phyloP scores from a whole-genome alignment of 1,140 invertebrate species.

The Nasonia vitripennis region DNA sequence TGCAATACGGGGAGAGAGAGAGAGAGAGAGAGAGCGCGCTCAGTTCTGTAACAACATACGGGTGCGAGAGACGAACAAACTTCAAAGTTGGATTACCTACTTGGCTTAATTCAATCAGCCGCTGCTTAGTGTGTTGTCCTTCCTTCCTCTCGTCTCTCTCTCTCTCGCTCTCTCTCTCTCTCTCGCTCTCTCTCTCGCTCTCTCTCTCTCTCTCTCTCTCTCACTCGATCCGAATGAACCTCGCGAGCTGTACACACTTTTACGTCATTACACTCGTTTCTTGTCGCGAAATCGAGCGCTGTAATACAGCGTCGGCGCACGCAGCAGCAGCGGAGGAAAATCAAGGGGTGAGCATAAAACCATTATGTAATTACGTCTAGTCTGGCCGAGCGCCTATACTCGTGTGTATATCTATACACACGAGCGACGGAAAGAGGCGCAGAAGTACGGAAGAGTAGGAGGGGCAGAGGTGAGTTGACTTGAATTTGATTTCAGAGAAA shows the following conservation, averaged over 20 bases:
- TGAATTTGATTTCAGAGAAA: conserved; percentile 73
- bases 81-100: conserved; percentile 50
- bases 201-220: background rate
- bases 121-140: background rate
- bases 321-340: conserved; percentile 5
- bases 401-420: background rate
- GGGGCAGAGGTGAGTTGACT: conserved; percentile 49
- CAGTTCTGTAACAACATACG: conserved; percentile 43
- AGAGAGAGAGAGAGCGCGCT: background rate
- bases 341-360: conserved; percentile 59
- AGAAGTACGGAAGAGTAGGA: conserved; percentile 40
- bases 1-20: conserved; percentile 16
- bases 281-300: background rate
- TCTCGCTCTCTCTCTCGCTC: too few species aligned
- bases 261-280: background rate
- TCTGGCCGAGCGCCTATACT: conserved; percentile 54
- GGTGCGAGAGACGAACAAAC: conserved; percentile 29
- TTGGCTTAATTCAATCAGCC: conserved; percentile 46
- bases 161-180: too few species aligned
- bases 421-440: conserved; percentile 20
- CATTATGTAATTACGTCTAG: conserved; percentile 67
- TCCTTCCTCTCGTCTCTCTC: background rate
- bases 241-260: background rate
- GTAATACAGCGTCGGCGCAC: background rate
- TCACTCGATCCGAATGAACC: background rate